Evolutionary conservation across 2,113 vertebrate species (phyloP).

Genomic region (Otocyon megalotis): DNA sequence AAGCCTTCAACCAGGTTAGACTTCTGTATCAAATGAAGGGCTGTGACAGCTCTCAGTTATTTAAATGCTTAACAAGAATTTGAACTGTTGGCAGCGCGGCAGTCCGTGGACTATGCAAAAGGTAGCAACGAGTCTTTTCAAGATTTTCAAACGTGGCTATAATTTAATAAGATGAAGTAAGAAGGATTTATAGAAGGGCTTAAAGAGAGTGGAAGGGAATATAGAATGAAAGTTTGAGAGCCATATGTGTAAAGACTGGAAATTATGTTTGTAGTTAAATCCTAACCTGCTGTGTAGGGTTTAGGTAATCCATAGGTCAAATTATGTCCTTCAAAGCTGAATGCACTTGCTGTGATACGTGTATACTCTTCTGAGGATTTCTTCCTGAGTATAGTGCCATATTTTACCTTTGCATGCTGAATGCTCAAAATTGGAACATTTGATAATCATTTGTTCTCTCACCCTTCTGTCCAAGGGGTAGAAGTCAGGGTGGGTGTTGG

Average conservation of each 20-base stretch:
- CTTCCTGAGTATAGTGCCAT: background rate
- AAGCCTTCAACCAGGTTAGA: background rate
- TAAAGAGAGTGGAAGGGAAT: background rate
- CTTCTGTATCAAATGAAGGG: background rate
- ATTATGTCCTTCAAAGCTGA: background rate
- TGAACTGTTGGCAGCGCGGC: background rate
- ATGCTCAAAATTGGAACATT: slow-evolving; percentile 20
- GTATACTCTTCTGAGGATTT: slow-evolving; percentile 2
- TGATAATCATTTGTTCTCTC: background rate
- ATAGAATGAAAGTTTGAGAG: slow-evolving; percentile 22
- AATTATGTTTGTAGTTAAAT: slow-evolving; percentile 44
- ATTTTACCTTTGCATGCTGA: background rate
- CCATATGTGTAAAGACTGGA: background rate
- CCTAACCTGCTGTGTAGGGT: background rate
- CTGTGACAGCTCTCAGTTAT: background rate
- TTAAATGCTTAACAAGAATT: background rate
- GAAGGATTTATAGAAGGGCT: background rate
- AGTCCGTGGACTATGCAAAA: background rate
- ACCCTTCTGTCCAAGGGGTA: background rate
- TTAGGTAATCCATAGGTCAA: slow-evolving; percentile 1
- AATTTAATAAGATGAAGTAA: background rate
- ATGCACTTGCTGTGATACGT: background rate
- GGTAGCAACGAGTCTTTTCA: background rate
- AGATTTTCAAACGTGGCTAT: slow-evolving; percentile 42
- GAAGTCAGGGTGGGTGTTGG: background rate